phyloP scores from a whole-genome alignment of 1,140 invertebrate genomes.

The Bombus soroeensis region DNA sequence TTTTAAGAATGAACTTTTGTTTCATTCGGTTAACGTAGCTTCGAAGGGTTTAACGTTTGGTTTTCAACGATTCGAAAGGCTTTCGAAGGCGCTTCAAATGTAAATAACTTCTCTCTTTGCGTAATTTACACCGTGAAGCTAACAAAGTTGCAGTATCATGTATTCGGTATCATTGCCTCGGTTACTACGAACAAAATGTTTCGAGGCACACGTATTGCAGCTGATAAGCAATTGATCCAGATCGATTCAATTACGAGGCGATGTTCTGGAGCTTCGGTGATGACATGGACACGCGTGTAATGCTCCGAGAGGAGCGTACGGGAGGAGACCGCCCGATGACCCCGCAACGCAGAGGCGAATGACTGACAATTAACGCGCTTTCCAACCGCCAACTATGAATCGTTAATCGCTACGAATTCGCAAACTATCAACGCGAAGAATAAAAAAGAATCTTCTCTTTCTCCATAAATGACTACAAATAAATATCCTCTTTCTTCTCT shows the following conservation, averaged over 20 bases:
- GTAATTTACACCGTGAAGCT: background rate
- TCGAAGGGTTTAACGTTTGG: background rate
- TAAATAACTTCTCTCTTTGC: background rate
- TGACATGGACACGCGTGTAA: background rate
- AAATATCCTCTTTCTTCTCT: too few species aligned
- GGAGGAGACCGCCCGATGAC: background rate
- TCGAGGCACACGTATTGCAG: background rate
- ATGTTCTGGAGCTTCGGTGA: background rate
- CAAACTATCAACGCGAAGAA: background rate
- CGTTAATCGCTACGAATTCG: background rate
- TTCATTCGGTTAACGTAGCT: background rate
- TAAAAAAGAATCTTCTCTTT: background rate
- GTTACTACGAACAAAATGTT: background rate
- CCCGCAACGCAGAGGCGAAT: background rate
- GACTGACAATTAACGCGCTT: slow-evolving; percentile 15
- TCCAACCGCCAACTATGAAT: background rate
- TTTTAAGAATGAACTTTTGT: background rate
- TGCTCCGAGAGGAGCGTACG: background rate
- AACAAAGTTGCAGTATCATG: background rate
- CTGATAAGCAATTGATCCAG: background rate
- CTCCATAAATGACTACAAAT: too few species aligned
- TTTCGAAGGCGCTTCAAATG: too few species aligned
- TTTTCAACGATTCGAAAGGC: background rate
- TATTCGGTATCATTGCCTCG: background rate
- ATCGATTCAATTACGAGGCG: background rate